A percentile compares a stretch with the other conserved stretches of the same genome.
These are phyloP conservation scores for Hormiphora californensis DNA, from an alignment of 37 sponge, comb jelly and placozoan species.

Conservation along the genomic window DNA sequence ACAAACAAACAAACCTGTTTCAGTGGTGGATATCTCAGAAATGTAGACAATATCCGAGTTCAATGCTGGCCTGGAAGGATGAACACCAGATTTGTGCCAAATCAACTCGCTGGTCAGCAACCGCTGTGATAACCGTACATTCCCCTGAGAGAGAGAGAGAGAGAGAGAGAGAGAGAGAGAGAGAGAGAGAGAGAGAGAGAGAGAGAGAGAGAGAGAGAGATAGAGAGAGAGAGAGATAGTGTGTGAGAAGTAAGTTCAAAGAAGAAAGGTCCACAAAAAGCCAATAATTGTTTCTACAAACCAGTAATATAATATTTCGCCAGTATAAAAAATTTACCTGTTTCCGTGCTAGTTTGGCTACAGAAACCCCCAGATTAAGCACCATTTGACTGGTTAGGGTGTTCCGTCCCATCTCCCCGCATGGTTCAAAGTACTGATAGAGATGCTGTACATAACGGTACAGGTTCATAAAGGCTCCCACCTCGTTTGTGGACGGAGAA, in stretches of 20 bases:
- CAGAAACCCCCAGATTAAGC: constrained; percentile 38
- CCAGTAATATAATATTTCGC: no score
- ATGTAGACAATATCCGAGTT: not conserved
- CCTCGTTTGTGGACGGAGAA: not conserved
- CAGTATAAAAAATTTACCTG: no score
- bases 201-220: no score
- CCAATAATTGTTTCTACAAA: not conserved
- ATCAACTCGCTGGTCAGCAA: constrained; percentile 27
- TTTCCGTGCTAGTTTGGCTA: constrained; percentile 38
- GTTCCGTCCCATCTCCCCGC: constrained; percentile 22
- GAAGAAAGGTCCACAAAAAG: not conserved
- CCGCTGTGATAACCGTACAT: constrained; percentile 20
- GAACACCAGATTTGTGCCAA: constrained; percentile 38
- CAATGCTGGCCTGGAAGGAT: constrained; percentile 25
- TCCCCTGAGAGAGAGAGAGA: constrained; percentile 38
- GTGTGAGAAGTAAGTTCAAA: not conserved
- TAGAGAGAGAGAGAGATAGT: no score
- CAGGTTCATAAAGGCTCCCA: constrained; percentile 41
- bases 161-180: not conserved
- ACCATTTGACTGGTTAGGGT: constrained; percentile 34
- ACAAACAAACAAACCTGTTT: no score
- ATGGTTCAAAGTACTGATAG: constrained; percentile 45
- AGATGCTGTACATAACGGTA: constrained; percentile 37
- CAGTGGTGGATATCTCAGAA: no score
- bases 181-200: not conserved